Conservation (phyloP, 2,797 vertebrate genomes). For the Leptatherina wallacei region DNA sequence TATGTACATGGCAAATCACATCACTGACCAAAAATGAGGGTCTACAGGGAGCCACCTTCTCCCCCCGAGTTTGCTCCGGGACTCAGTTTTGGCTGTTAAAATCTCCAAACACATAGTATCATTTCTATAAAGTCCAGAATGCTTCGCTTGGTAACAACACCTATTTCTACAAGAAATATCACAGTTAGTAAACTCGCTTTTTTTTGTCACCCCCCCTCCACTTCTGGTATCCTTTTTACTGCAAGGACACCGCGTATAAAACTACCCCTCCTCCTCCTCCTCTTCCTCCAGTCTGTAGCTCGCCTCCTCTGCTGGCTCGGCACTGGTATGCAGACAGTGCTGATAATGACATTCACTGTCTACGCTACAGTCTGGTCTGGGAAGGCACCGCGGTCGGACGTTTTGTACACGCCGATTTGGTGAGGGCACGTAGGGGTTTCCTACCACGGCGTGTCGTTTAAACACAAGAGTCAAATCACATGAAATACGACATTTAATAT, state of each 20-base stretch:
- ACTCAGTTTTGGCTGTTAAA: constrained; percentile 8
- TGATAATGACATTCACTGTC: constrained; percentile 87
- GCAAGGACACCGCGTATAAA: constrained; percentile 78
- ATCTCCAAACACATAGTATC: constrained; percentile 6
- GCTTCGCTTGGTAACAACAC: background rate
- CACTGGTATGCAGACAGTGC: constrained; percentile 80
- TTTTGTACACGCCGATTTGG: constrained; percentile 28
- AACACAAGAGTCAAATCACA: constrained; percentile 1
- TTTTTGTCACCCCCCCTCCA: constrained; percentile 33
- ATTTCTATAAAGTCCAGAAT: background rate
- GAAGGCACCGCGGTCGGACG: constrained; percentile 46
- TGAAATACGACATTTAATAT: background rate
- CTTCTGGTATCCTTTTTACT: constrained; percentile 45
- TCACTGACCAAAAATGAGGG: constrained; percentile 17
- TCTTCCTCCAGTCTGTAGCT: constrained; percentile 58
- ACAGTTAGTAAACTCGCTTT: background rate
- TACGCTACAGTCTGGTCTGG: constrained; percentile 73
- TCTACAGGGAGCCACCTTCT: constrained; percentile 15
- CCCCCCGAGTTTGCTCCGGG: constrained; percentile 4
- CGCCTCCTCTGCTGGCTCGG: constrained; percentile 68
- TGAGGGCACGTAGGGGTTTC: constrained; percentile 33
- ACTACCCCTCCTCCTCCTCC: constrained; percentile 36
- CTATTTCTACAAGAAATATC: too few species aligned
- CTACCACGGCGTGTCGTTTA: constrained; percentile 9
- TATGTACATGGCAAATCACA: constrained; percentile 19